Evolutionary conservation across 2,113 vertebrate genomes (phyloP), one percentile per base, ranked within the genome.

Genomic region (Sciurus niger): DNA sequence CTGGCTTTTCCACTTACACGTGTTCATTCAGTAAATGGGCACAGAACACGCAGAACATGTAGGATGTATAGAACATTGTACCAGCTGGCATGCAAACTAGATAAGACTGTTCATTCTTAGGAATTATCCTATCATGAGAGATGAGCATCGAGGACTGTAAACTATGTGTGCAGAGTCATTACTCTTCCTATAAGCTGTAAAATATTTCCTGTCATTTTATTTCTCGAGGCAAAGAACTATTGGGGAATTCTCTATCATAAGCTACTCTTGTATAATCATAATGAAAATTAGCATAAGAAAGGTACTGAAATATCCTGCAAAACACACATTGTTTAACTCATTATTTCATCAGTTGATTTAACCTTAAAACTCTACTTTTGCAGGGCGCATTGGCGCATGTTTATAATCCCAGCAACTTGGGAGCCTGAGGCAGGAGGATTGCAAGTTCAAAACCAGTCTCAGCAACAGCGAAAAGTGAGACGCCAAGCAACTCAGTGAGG

Each of bases 181-280:
- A 55, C 25, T 28, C 22, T 73, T 89, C 18, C 48, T 24, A 65
- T 68, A 46, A 86, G 0, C 11, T 95, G 14, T 32, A 51, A 89
- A 95, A 68, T 77, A 34, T 79, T 91, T 91, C 70, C 86, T 96
- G n/a, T n/a, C 25, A 63, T 70, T 89, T 85, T 73, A 32, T 70
- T 94, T 65, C 55, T 73, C 10, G 32, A 37, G n/a, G 43, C 28
- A 74, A 60, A 86, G 55, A 48, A 86, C 10, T 63, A 63, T 70
- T n/a, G 6, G 22, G 40, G 84, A 96, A 87, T 51, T 16, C 84
- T 70, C 28, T 84, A 5, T 32, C 11, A 37, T 48, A n/a, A 37
- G 7, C 12, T 18, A 68, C 24, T 18, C 16, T n/a, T 83, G 28
- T 4, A 40, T 58, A 63, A 77, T 88, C 70, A 68, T 34, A 34